Percentiles rank a stretch among this genome's conserved stretches.
Evolutionary conservation across 2,113 vertebrate genomes (phyloP).

Genomic region (Caranx ignobilis): DNA sequence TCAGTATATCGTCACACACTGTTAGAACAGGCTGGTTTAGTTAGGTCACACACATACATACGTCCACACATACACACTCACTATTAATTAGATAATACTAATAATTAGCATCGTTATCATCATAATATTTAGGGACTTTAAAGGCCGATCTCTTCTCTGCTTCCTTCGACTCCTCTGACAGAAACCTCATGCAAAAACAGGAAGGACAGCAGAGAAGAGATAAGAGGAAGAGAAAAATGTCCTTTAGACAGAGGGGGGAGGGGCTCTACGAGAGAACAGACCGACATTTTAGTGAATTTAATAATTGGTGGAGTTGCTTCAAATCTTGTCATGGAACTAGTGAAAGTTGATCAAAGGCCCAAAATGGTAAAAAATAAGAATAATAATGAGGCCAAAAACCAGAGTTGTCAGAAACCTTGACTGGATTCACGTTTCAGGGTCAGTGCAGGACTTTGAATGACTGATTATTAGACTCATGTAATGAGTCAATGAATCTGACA

Average conservation of each 20-base stretch:
- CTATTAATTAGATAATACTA: slow-evolving; percentile 58
- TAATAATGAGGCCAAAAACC: background rate
- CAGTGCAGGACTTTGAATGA: background rate
- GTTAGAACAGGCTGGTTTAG: slow-evolving; percentile 81
- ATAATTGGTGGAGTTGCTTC: slow-evolving; percentile 24
- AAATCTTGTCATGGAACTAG: background rate
- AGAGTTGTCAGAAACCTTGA: background rate
- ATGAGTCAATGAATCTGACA: no score
- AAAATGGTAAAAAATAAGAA: background rate
- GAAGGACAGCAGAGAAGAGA: slow-evolving; percentile 41
- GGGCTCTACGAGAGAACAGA: slow-evolving; percentile 24
- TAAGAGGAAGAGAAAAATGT: background rate
- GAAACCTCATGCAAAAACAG: slow-evolving; percentile 55
- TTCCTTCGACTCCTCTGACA: slow-evolving; percentile 15
- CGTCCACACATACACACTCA: slow-evolving; percentile 57
- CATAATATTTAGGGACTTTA: slow-evolving; percentile 41
- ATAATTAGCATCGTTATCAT: slow-evolving; percentile 51
- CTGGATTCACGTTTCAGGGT: slow-evolving; percentile 34
- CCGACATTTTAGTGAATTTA: slow-evolving; percentile 32
- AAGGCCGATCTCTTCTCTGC: slow-evolving; percentile 26
- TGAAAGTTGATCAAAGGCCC: background rate
- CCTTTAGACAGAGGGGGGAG: slow-evolving; percentile 18
- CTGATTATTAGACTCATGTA: no score
- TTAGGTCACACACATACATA: slow-evolving; percentile 65
- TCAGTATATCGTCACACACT: slow-evolving; percentile 74